Evolutionary conservation across 2,797 vertebrate species (phyloP).

Genomic region (Mormyrus proboscirostris): DNA sequence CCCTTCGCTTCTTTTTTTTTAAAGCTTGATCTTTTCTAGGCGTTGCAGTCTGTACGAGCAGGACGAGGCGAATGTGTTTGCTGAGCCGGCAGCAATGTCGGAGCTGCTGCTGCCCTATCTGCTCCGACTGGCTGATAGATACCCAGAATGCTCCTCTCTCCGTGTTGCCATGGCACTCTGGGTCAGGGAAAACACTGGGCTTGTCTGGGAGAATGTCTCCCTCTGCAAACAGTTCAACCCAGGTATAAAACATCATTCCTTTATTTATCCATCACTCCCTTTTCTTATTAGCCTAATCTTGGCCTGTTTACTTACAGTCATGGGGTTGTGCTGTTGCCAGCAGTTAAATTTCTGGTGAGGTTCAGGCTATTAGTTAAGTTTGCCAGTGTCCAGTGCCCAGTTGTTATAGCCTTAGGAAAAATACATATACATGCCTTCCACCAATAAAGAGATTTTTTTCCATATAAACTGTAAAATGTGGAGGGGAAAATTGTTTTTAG

Average conservation of each 20-base stretch:
- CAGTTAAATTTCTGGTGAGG: not conserved
- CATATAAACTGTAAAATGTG: not conserved
- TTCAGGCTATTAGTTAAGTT: not conserved
- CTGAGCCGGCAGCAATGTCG: slow-evolving; percentile 67
- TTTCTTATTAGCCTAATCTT: not conserved
- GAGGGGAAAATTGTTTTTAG: not conserved
- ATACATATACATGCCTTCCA: not conserved
- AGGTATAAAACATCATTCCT: slow-evolving; percentile 51
- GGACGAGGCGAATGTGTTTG: slow-evolving; percentile 76
- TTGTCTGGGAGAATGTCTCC: slow-evolving; percentile 50
- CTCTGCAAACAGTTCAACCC: slow-evolving; percentile 52
- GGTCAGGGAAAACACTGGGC: slow-evolving; percentile 42
- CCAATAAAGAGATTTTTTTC: not conserved
- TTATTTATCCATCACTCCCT: too few species aligned
- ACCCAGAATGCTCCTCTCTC: slow-evolving; percentile 42
- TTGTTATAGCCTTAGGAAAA: not conserved
- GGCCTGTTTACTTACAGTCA: not conserved
- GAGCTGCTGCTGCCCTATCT: slow-evolving; percentile 64
- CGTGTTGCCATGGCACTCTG: slow-evolving; percentile 49
- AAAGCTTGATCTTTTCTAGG: slow-evolving; percentile 45
- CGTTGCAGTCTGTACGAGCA: slow-evolving; percentile 71
- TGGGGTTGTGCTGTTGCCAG: not conserved
- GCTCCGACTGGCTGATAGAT: slow-evolving; percentile 58
- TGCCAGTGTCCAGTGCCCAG: not conserved
- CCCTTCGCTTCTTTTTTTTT: not conserved